Conservation (phyloP, 2,888 invertebrate species). For the Osmoderma eremita region DNA sequence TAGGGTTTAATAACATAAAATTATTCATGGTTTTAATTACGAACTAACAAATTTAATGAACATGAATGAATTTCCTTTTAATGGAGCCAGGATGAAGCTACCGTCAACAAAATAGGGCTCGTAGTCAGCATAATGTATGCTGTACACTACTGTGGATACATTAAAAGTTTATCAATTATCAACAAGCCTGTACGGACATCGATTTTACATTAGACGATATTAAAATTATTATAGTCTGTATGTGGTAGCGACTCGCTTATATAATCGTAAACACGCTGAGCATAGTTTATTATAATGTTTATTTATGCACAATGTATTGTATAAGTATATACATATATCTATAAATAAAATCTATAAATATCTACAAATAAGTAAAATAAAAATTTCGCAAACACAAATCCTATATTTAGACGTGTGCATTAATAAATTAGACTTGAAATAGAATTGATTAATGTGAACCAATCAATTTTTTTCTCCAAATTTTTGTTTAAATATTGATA, state of each 20-base stretch:
- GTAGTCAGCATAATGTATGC: conserved; percentile 18
- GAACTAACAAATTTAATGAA: neutral
- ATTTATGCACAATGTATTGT: neutral
- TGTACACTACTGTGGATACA: conserved; percentile 29
- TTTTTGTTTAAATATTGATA: too few species aligned
- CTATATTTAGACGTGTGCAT: too few species aligned
- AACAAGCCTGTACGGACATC: conserved; percentile 34
- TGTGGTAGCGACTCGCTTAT: conserved; percentile 8
- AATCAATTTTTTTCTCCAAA: too few species aligned
- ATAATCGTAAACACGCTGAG: conserved; percentile 18
- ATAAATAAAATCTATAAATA: neutral
- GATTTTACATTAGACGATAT: conserved; percentile 42
- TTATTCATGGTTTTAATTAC: too few species aligned
- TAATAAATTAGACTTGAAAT: too few species aligned
- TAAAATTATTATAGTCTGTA: conserved; percentile 32
- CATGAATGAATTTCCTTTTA: conserved; percentile 17
- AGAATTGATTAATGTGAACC: too few species aligned
- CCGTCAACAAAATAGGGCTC: neutral
- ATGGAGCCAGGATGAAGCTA: conserved; percentile 9
- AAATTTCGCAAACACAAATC: too few species aligned
- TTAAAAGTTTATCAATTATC: conserved; percentile 42
- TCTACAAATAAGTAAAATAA: too few species aligned
- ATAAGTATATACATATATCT: neutral
- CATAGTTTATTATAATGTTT: neutral
- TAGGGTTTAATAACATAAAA: too few species aligned